phyloP scores from a whole-genome alignment of 2,113 vertebrate genomes.

The Xenopus borealis region DNA sequence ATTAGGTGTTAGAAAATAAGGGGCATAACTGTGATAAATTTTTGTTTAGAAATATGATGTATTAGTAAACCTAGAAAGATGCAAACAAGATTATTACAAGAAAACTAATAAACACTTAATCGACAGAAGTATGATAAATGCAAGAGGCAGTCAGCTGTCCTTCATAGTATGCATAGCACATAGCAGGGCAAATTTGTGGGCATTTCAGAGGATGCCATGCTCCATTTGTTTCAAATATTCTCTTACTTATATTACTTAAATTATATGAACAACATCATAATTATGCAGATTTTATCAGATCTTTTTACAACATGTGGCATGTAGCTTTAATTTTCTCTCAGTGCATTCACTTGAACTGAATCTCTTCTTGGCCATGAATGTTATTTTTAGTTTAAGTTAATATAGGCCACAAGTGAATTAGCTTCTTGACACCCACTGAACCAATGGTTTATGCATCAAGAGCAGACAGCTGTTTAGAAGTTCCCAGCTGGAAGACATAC shows the following conservation, averaged over 20 bases:
- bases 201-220: no score
- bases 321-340: not conserved
- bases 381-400: slow-evolving; percentile 18
- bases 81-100: no score
- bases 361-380: slow-evolving; percentile 16
- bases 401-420: slow-evolving; percentile 24
- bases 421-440: slow-evolving; percentile 38
- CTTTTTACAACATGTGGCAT: not conserved
- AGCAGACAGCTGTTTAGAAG: slow-evolving; percentile 12
- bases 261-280: not conserved
- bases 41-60: no score
- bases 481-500: not conserved
- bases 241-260: not conserved
- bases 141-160: no score
- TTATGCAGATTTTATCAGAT: not conserved
- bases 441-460: slow-evolving; percentile 36
- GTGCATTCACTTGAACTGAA: slow-evolving; percentile 1
- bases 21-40: no score
- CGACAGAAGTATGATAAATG: no score
- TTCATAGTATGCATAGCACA: no score
- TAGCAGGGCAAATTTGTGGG: no score
- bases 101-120: no score
- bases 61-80: no score
- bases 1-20: no score
- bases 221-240: no score